Conservation (phyloP, 2,113 vertebrate species). For the Pavo muticus region DNA sequence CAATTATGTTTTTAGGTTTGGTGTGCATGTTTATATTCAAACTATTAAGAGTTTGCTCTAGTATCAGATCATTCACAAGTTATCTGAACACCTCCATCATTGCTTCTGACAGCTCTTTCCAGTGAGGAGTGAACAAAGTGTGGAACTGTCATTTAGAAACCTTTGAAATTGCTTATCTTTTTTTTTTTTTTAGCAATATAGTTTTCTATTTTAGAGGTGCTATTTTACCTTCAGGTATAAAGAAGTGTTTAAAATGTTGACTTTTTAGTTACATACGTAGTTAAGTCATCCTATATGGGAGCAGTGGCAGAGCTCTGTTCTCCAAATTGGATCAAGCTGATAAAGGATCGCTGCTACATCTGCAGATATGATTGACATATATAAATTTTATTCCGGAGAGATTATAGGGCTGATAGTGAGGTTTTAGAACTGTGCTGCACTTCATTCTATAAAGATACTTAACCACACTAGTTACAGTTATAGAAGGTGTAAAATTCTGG, state of each 20-base stretch:
- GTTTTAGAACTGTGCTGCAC: background rate
- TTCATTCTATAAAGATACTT: conserved; percentile 1
- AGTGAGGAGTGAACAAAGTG: background rate
- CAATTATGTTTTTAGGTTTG: background rate
- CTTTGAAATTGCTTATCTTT: background rate
- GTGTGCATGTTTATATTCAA: background rate
- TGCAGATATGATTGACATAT: background rate
- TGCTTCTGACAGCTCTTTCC: background rate
- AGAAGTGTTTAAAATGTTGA: background rate
- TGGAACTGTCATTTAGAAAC: background rate
- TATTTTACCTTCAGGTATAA: background rate
- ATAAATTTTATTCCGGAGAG: background rate
- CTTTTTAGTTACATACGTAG: background rate
- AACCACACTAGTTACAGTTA: conserved; percentile 1
- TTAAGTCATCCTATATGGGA: background rate
- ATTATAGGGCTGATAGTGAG: background rate
- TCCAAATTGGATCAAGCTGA: background rate
- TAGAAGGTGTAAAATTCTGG: conserved; percentile 29
- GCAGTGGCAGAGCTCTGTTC: background rate
- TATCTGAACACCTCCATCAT: background rate
- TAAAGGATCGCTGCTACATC: background rate
- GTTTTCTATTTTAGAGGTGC: background rate
- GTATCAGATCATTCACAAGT: background rate
- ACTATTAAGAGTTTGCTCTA: background rate
- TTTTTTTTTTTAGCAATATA: background rate